Evolutionary conservation across 2,797 vertebrate genomes (phyloP).

Genomic region (Microctenopoma stevenorrisi): DNA sequence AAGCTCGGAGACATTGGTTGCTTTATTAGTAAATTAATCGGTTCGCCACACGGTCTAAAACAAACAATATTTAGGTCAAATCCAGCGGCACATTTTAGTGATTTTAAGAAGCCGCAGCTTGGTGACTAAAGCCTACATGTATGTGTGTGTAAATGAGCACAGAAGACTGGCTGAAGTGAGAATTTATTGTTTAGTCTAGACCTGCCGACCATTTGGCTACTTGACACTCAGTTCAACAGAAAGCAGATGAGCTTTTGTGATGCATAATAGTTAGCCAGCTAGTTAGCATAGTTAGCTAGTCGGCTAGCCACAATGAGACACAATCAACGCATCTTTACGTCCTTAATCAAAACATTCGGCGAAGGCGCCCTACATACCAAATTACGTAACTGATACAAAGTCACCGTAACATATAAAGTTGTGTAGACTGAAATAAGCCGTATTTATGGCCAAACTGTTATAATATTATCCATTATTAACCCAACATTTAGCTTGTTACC

Average conservation of each 20-base stretch:
- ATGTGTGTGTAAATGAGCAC: slow-evolving; percentile 14
- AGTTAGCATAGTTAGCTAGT: slow-evolving; percentile 69
- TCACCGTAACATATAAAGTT: rapidly evolving
- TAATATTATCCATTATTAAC: not conserved
- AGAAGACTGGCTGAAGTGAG: slow-evolving; percentile 4
- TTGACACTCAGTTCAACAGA: slow-evolving; percentile 53
- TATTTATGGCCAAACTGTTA: rapidly evolving
- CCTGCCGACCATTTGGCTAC: slow-evolving; percentile 72
- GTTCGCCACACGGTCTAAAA: slow-evolving; percentile 54
- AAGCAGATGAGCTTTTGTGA: slow-evolving; percentile 79
- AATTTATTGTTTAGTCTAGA: slow-evolving; percentile 68
- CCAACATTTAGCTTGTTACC: slow-evolving; percentile 47
- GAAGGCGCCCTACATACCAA: not conserved
- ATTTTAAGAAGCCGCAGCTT: slow-evolving; percentile 4
- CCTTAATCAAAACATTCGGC: slow-evolving; percentile 57
- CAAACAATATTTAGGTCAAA: slow-evolving; percentile 72
- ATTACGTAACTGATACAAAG: not conserved
- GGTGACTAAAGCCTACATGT: slow-evolving; percentile 6
- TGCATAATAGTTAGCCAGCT: slow-evolving; percentile 77
- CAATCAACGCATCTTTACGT: slow-evolving; percentile 61
- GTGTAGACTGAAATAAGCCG: rapidly evolving
- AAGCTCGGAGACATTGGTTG: slow-evolving; percentile 18
- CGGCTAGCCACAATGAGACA: slow-evolving; percentile 70
- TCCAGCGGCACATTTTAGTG: slow-evolving; percentile 17
- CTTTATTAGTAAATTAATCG: slow-evolving; percentile 39